Conservation (phyloP, 2,113 vertebrate genomes). For the Elephantulus edwardii region DNA sequence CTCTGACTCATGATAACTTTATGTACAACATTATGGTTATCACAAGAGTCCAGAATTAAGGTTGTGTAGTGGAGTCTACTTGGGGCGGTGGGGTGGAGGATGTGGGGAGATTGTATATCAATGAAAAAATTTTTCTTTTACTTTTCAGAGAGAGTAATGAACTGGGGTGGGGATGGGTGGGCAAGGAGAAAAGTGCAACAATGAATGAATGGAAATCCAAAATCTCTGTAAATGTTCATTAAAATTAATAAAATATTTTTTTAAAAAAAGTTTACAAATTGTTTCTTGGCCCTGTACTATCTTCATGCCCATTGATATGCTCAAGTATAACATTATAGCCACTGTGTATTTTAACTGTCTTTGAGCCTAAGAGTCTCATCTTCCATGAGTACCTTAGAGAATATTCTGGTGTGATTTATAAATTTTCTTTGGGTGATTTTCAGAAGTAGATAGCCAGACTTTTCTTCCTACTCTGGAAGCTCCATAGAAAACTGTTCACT, state of each 20-base stretch:
- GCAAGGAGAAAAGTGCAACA: too few species aligned
- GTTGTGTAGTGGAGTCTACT: too few species aligned
- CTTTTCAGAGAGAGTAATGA: too few species aligned
- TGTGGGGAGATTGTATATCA: too few species aligned
- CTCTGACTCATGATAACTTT: background rate
- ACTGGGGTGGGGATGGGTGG: too few species aligned
- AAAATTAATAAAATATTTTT: too few species aligned
- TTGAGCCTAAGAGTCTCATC: background rate
- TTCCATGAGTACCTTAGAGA: background rate
- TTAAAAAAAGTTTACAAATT: too few species aligned
- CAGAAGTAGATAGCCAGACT: background rate
- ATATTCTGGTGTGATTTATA: background rate
- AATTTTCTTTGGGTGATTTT: background rate
- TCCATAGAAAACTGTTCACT: background rate
- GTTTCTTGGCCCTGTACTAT: background rate
- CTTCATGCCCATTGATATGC: background rate
- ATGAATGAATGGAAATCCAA: too few species aligned
- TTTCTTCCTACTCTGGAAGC: background rate
- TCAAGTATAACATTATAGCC: background rate
- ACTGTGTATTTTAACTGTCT: background rate
- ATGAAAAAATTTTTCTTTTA: too few species aligned
- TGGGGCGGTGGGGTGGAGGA: too few species aligned
- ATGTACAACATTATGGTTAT: background rate
- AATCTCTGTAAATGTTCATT: too few species aligned
- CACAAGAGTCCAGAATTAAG: too few species aligned